Percentiles rank a stretch among this genome's conserved stretches.
These are phyloP conservation scores for Nannoperca obscura DNA, from an alignment of 2,797 vertebrate species.

Conservation along the genomic window DNA sequence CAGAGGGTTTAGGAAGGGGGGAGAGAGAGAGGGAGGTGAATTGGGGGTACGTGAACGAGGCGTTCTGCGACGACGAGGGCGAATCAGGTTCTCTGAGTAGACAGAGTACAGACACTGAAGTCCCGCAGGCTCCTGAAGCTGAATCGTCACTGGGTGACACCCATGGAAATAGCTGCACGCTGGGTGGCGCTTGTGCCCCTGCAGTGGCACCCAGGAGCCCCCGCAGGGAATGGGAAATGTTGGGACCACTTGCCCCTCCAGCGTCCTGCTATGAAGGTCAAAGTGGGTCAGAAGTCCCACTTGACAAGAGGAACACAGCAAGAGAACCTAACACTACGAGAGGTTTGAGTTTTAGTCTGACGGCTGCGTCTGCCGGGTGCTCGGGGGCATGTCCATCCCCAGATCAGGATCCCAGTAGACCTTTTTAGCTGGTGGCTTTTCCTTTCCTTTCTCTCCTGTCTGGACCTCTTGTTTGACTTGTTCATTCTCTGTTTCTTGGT, in stretches of 20 bases:
- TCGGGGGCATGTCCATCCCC: constrained; percentile 55
- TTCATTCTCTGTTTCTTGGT: constrained; percentile 33
- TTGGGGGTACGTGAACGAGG: constrained; percentile 86
- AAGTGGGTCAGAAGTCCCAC: constrained; percentile 73
- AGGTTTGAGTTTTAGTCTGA: constrained; percentile 89
- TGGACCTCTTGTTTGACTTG: not conserved
- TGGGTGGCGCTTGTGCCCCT: constrained; percentile 44
- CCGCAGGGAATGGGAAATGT: constrained; percentile 56
- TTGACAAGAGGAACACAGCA: constrained; percentile 68
- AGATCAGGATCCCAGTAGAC: constrained; percentile 48
- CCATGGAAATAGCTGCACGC: constrained; percentile 47
- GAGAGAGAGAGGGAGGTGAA: constrained; percentile 10
- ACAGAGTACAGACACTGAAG: constrained; percentile 42
- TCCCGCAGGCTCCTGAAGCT: constrained; percentile 36
- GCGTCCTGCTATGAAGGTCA: constrained; percentile 67
- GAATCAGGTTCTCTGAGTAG: constrained; percentile 48
- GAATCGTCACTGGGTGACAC: constrained; percentile 33
- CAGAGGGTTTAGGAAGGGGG: constrained; percentile 37
- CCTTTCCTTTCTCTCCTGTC: constrained; percentile 43
- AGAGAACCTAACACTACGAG: constrained; percentile 77
- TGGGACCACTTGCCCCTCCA: constrained; percentile 43
- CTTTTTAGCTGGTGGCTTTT: constrained; percentile 40
- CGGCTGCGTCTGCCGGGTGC: constrained; percentile 72
- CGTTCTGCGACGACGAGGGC: constrained; percentile 86
- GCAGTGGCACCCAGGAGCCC: constrained; percentile 57